These are phyloP conservation scores for Chrysolophus pictus DNA, from an alignment of 2,797 vertebrate genomes.

Conservation along the genomic window DNA sequence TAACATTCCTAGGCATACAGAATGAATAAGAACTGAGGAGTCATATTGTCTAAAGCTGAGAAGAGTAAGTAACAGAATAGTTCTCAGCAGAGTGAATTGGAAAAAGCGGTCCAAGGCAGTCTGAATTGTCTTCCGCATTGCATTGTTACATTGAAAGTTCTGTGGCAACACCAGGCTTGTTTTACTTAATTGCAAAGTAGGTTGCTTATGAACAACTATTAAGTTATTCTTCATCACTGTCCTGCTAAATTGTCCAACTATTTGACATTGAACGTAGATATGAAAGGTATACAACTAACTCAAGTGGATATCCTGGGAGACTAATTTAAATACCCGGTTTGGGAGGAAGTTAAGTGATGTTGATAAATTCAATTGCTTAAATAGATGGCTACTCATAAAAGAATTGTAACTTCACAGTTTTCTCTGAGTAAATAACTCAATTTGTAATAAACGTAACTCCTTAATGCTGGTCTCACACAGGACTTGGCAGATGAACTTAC, in stretches of 20 bases:
- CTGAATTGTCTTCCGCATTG: background rate
- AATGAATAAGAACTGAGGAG: background rate
- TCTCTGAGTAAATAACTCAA: too few relatives aligned
- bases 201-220: background rate
- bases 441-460: background rate
- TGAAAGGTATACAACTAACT: background rate
- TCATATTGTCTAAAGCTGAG: background rate
- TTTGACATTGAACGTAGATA: background rate
- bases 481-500: constrained; percentile 94
- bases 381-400: background rate
- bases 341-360: background rate
- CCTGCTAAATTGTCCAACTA: background rate
- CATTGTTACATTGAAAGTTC: background rate
- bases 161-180: background rate
- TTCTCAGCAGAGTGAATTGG: background rate
- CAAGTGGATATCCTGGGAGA: background rate
- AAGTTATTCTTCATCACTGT: background rate
- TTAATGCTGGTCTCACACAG: constrained; percentile 74
- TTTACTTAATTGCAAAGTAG: background rate
- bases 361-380: background rate
- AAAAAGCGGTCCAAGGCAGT: background rate
- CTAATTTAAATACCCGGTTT: background rate
- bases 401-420: background rate
- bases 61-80: background rate
- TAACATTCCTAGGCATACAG: background rate